Evolutionary conservation across 1,140 invertebrate genomes (phyloP).

Genomic region (Sitophilus oryzae): DNA sequence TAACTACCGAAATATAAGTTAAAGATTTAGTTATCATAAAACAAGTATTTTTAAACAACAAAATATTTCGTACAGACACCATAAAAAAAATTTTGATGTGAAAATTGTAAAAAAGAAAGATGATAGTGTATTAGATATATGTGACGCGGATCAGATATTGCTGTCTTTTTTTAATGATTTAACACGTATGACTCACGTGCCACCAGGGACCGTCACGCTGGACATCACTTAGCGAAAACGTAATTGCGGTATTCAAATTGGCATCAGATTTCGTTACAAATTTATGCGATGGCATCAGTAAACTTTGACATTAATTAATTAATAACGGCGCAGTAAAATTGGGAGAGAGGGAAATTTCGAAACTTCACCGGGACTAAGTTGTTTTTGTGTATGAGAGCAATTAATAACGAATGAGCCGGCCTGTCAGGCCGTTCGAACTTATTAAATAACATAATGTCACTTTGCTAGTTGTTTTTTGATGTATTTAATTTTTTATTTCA

Average conservation of each 20-base stretch:
- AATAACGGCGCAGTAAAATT: slow-evolving; percentile 25
- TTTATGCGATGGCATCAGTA: slow-evolving; percentile 24
- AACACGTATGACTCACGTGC: neutral
- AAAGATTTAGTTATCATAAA: neutral
- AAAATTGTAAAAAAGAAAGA: no score
- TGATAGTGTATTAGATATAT: no score
- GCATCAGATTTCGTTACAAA: slow-evolving; percentile 24
- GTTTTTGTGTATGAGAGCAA: slow-evolving; percentile 25
- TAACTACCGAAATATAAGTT: neutral
- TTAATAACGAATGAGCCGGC: slow-evolving; percentile 24
- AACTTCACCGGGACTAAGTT: slow-evolving; percentile 18
- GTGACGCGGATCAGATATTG: no score
- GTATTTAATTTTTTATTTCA: no score
- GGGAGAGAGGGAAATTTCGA: slow-evolving; percentile 19
- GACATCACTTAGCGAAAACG: neutral
- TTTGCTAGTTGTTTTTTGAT: neutral
- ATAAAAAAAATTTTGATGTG: no score
- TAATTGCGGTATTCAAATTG: neutral
- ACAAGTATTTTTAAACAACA: no score
- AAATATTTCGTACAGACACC: no score
- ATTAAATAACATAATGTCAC: slow-evolving; percentile 17
- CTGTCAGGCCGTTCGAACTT: slow-evolving; percentile 24
- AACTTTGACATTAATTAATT: slow-evolving; percentile 28
- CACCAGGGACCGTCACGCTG: neutral
- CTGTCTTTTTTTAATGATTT: neutral